Percentiles rank a stretch among this genome's conserved stretches.
Evolutionary conservation across 2,113 vertebrate species (phyloP).

Genomic region (Nipponia nippon): DNA sequence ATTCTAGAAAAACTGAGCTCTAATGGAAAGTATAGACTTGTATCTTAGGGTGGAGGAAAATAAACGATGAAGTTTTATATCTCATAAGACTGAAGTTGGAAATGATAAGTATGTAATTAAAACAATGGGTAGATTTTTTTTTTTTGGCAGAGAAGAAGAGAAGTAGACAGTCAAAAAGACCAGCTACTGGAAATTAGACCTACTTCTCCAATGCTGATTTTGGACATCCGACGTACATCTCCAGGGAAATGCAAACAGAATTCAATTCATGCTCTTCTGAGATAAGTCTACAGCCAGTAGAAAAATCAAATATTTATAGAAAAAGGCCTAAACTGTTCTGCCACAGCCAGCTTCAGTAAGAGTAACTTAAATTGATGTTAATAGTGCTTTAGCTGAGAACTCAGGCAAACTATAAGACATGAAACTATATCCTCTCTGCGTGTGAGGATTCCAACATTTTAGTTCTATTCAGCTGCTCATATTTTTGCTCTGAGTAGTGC

Average conservation of each 20-base stretch:
- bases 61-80: neutral
- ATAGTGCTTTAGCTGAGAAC: neutral
- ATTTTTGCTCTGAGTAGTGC: neutral
- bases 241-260: neutral
- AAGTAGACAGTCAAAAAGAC: neutral
- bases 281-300: neutral
- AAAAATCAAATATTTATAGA: neutral
- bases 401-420: neutral
- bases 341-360: neutral
- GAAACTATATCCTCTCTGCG: neutral
- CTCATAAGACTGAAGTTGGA: neutral
- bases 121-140: neutral
- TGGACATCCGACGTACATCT: neutral
- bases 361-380: neutral
- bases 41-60: neutral
- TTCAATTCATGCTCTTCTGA: neutral
- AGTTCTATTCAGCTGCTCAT: neutral
- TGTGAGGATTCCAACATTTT: neutral
- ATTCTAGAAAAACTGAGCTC: neutral
- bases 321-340: neutral
- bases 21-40: neutral
- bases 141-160: neutral
- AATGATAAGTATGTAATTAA: neutral
- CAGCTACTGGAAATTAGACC: neutral
- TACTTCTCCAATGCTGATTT: neutral